These are phyloP conservation scores for Linepithema humile DNA, from an alignment of 1,140 invertebrate genomes.

Conservation along the genomic window DNA sequence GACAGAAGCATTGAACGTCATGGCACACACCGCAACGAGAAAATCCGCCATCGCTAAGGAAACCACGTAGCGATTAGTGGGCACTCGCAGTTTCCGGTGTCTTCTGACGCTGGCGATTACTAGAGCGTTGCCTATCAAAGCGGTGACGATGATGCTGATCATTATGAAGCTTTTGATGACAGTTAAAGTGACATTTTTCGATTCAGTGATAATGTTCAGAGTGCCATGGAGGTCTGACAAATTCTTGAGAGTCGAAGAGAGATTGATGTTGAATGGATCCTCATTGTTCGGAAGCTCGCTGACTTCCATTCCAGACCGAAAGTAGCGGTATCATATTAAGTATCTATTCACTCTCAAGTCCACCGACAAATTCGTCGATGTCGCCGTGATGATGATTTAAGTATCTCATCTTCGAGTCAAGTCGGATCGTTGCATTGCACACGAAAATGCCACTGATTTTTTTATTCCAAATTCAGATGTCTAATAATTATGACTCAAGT, in stretches of 20 bases:
- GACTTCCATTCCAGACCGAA: constrained; percentile 74
- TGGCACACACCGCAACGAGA: constrained; percentile 95
- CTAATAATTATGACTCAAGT: background rate
- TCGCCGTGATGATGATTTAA: background rate
- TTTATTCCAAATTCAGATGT: background rate
- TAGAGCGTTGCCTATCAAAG: constrained; percentile 91
- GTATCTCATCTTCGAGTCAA: background rate
- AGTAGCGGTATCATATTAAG: constrained; percentile 4
- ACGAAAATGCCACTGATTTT: background rate
- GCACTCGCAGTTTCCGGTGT: constrained; percentile 92
- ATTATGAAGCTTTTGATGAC: constrained; percentile 87
- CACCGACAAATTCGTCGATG: background rate
- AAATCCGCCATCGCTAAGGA: constrained; percentile 96
- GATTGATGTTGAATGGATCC: constrained; percentile 52
- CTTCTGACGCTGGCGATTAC: constrained; percentile 92
- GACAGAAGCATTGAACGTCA: constrained; percentile 97
- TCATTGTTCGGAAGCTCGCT: constrained; percentile 71
- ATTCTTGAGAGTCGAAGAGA: constrained; percentile 24
- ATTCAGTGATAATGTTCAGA: background rate
- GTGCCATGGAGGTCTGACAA: background rate
- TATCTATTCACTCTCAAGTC: background rate
- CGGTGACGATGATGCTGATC: constrained; percentile 90
- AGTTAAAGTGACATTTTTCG: constrained; percentile 29
- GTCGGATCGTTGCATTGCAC: background rate
- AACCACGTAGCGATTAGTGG: constrained; percentile 98